phyloP scores from a whole-genome alignment of 2,797 vertebrate genomes.

The Danio aesculapii region DNA sequence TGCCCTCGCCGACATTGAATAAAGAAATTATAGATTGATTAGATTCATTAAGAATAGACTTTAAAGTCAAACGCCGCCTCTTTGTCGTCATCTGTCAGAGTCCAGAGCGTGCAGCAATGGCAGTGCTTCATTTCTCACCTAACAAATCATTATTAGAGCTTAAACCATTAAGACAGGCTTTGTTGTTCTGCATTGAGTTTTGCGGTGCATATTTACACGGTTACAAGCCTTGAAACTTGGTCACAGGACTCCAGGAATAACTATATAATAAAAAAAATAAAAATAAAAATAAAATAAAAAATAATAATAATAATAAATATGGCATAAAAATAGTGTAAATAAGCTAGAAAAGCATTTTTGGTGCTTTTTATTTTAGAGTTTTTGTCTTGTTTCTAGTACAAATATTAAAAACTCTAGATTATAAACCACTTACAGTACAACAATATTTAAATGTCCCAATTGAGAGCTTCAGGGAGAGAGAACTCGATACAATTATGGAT shows the following conservation, averaged over 20 bases:
- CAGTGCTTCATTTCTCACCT: conserved; percentile 75
- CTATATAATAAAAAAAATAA: not conserved
- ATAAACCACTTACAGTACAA: too few relatives aligned
- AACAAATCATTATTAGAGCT: conserved; percentile 80
- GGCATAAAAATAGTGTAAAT: too few relatives aligned
- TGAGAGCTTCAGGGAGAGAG: too few relatives aligned
- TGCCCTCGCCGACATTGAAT: conserved; percentile 52
- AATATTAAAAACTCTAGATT: too few relatives aligned
- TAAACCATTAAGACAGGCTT: conserved; percentile 73
- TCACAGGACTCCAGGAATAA: not conserved
- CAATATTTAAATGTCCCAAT: too few relatives aligned
- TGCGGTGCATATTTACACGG: not conserved
- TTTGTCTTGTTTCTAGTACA: too few relatives aligned
- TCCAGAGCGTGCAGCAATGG: conserved; percentile 37
- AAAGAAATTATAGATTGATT: conserved; percentile 58
- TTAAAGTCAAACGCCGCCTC: conserved; percentile 50
- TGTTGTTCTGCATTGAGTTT: conserved; percentile 3
- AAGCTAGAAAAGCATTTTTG: too few relatives aligned
- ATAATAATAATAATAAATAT: too few relatives aligned
- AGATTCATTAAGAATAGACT: conserved; percentile 72
- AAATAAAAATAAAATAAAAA: too few relatives aligned
- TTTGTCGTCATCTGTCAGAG: conserved; percentile 55
- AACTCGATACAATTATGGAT: too few relatives aligned
- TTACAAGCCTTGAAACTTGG: not conserved
- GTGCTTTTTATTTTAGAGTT: too few relatives aligned